Base-by-base conservation (phyloP, 2,888 invertebrate species). In the Cryptocheilus praepositus region DNA sequence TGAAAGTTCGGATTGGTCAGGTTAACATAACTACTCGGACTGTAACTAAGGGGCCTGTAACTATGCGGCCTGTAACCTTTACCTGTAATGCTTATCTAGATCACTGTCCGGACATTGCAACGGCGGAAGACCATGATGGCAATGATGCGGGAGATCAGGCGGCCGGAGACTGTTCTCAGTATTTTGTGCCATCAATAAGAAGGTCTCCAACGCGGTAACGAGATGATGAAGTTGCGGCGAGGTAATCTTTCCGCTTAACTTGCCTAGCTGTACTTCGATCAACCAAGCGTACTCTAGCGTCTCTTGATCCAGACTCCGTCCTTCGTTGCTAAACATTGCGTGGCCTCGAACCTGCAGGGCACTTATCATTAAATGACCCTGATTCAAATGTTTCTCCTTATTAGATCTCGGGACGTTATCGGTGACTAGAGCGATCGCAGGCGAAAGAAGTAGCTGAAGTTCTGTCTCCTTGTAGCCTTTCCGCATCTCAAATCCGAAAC, bases 221-320 rank as follows among this genome's bases (percentile, higher is more conserved):
- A 98, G 92, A 84, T 97, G 95, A 84, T 96, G 95, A 0, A 98
- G 90, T 88, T 95, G 98, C 0, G 98, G 96, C 25, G 95, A 91
- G 0, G 97, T 97, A 55, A 99, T 90, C 84, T 96, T 95, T 0
- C 98, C 98, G 25, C 95, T 96, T 16, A 99, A 89, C 88, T 98
- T 97, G 0, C 99, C 99, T 52, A 99, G 89, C 80, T 98, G 96
- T 3, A 98, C 92, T 89, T 99, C 99, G 81, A 99, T 93, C 81
- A 98, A 91, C 99, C 99, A 99, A 0, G 95, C 97, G 87, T 99
- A 99, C 87, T 99, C 99, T 18, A 99, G 89, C 0, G 98, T 98
- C 82, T 98, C 98, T 88, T 97, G 95, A 82, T 98, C 97, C 19
- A 98, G 91, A 8, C 94, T 93, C 71, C 97, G 92, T 62, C 96